Evolutionary conservation across 2,113 vertebrate genomes (phyloP).

Genomic region (Antigone vipio): DNA sequence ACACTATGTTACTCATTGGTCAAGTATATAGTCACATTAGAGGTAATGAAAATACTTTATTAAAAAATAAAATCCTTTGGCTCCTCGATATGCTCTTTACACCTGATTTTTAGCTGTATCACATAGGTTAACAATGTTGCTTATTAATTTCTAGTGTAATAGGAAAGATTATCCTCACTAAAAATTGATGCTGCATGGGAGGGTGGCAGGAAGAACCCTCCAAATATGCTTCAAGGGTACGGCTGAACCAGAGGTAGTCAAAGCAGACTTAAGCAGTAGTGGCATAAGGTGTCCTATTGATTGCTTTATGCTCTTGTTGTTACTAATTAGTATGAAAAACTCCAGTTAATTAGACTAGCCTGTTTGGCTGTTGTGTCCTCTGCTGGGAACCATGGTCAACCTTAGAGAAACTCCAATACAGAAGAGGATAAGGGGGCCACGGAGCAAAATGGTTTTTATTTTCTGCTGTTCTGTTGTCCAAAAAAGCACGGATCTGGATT

Average conservation of each 20-base stretch:
- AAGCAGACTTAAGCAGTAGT: slow-evolving; percentile 4
- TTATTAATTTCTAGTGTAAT: not conserved
- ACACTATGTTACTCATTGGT: not conserved
- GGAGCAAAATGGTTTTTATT: not conserved
- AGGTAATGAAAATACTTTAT: not conserved
- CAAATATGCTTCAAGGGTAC: not conserved
- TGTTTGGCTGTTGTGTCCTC: slow-evolving; percentile 11
- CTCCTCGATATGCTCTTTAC: not conserved
- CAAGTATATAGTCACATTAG: not conserved
- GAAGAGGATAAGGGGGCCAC: not conserved
- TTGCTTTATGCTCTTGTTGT: slow-evolving; percentile 30
- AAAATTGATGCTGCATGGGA: not conserved
- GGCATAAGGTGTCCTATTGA: slow-evolving; percentile 40
- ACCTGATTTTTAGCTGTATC: not conserved
- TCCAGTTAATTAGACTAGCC: slow-evolving; percentile 14
- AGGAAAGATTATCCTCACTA: not conserved
- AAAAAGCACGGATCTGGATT: not conserved
- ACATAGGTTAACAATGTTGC: not conserved
- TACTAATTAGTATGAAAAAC: slow-evolving; percentile 38
- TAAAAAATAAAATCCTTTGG: not conserved
- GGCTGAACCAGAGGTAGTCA: not conserved
- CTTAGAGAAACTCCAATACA: not conserved
- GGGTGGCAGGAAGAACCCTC: not conserved
- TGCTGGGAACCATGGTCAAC: not conserved
- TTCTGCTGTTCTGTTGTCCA: not conserved